Conservation (phyloP, 1,140 invertebrate genomes). For the Lethrus apterus region DNA sequence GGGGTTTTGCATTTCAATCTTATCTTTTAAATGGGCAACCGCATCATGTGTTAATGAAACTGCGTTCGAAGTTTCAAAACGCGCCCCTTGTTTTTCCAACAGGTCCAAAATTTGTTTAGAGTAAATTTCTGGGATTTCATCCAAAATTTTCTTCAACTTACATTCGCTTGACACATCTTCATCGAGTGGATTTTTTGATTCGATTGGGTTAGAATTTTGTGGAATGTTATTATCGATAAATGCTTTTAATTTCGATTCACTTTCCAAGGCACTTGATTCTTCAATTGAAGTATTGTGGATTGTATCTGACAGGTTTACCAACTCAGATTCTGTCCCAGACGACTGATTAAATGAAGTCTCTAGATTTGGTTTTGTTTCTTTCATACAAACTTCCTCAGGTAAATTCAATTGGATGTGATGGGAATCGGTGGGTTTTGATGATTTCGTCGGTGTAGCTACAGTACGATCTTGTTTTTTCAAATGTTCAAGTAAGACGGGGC, state of each 20-base stretch:
- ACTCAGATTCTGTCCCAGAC: slow-evolving; percentile 19
- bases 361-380: not conserved
- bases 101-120: slow-evolving; percentile 40
- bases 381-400: not conserved
- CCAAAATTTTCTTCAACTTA: slow-evolving; percentile 24
- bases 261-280: not conserved
- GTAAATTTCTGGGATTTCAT: slow-evolving; percentile 35
- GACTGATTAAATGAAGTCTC: slow-evolving; percentile 5
- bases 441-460: slow-evolving; percentile 2
- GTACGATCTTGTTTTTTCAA: slow-evolving; percentile 32
- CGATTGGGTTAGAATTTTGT: not conserved
- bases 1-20: too few relatives aligned
- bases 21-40: too few relatives aligned
- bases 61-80: not conserved
- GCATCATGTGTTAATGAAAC: too few relatives aligned
- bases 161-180: slow-evolving; percentile 1
- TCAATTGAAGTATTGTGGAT: slow-evolving; percentile 10
- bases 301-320: slow-evolving; percentile 15
- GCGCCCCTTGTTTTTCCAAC: slow-evolving; percentile 31
- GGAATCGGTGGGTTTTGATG: not conserved
- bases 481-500: slow-evolving; percentile 52
- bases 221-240: slow-evolving; percentile 18
- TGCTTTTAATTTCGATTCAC: slow-evolving; percentile 7
- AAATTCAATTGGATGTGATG: slow-evolving; percentile 1
- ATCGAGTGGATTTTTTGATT: not conserved